Percentiles rank a stretch among this genome's conserved stretches.
Evolutionary conservation across 2,888 invertebrate species (phyloP).

Genomic region (Cylloceria caligata): DNA sequence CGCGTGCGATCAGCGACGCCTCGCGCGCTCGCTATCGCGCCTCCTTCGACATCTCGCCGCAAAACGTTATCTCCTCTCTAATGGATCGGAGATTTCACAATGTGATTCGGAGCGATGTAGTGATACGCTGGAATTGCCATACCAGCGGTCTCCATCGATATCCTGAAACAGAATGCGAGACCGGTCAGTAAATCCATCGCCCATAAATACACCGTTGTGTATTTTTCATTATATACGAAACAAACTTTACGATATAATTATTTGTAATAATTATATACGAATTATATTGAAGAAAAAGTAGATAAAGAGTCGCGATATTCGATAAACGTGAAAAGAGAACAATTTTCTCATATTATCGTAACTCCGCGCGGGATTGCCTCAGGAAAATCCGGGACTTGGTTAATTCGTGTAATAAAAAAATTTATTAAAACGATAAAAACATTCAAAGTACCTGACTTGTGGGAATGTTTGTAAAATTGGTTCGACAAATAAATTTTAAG

Average conservation of each 20-base stretch:
- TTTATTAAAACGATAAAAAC: not conserved
- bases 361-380: constrained; percentile 61
- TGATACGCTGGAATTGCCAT: constrained; percentile 96
- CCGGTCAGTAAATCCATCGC: constrained; percentile 29
- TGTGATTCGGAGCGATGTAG: constrained; percentile 96
- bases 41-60: constrained; percentile 73
- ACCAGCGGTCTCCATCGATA: constrained; percentile 97
- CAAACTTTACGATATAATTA: constrained; percentile 35
- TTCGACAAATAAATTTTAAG: constrained; percentile 9
- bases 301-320: constrained; percentile 45
- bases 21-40: constrained; percentile 76
- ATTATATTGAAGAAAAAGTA: constrained; percentile 36
- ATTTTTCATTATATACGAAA: constrained; percentile 45
- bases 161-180: constrained; percentile 89
- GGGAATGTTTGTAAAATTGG: constrained; percentile 26
- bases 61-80: constrained; percentile 83
- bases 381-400: constrained; percentile 55
- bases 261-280: constrained; percentile 37
- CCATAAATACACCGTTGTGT: not conserved
- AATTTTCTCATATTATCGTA: constrained; percentile 63
- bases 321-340: constrained; percentile 54
- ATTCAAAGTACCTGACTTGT: constrained; percentile 48
- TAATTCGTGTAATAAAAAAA: constrained; percentile 13
- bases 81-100: constrained; percentile 96
- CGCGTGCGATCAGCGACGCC: constrained; percentile 82